These are phyloP conservation scores for Pitangus sulphuratus DNA, from an alignment of 2,797 vertebrate genomes.

Conservation along the genomic window DNA sequence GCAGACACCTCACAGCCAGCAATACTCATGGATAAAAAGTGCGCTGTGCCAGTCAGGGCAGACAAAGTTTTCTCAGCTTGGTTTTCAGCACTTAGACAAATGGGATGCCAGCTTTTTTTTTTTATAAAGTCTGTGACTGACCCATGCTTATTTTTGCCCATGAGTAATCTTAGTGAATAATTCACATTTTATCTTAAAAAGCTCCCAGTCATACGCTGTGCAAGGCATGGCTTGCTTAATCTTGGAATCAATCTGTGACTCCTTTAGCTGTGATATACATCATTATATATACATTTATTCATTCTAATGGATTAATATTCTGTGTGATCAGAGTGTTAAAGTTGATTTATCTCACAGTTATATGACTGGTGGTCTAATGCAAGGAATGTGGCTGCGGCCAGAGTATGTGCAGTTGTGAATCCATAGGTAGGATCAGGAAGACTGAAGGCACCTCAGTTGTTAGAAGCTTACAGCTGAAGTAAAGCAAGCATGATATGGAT, in stretches of 20 bases:
- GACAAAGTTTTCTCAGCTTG: background rate
- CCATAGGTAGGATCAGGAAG: background rate
- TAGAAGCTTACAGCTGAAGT: background rate
- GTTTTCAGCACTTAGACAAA: background rate
- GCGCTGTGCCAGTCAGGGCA: background rate
- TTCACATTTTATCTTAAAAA: background rate
- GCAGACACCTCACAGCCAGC: background rate
- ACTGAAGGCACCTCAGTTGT: fast-evolving
- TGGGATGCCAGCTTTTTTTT: background rate
- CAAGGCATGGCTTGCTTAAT: background rate
- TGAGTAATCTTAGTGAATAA: background rate
- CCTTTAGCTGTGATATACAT: background rate
- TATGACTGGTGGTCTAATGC: background rate
- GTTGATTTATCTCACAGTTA: background rate
- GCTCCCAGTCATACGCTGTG: background rate
- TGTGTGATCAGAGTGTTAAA: background rate
- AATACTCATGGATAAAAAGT: background rate
- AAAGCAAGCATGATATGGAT: background rate
- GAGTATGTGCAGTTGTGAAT: background rate
- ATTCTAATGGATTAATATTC: background rate
- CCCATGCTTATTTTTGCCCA: background rate
- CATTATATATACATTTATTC: background rate
- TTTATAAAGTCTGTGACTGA: background rate
- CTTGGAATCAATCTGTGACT: background rate
- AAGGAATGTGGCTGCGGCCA: background rate